Base-by-base conservation (phyloP, 2,888 invertebrate species). In the Tenthredo mesomela region DNA sequence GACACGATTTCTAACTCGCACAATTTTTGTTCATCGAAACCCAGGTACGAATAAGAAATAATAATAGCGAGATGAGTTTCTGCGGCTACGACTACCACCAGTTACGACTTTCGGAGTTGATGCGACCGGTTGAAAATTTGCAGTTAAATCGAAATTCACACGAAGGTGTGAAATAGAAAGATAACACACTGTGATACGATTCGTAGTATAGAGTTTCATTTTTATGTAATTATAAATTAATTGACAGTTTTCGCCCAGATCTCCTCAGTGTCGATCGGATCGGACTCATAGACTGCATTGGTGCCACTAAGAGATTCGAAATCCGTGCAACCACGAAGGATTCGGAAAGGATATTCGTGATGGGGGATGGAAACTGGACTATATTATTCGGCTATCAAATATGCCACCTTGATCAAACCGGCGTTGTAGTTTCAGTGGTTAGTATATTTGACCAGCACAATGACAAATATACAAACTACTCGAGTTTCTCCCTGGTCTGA, bases 311-410 rank as follows among this genome's bases (percentile, higher is more conserved):
- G n/a, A 84, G 67, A 65, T 90, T 89, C 47, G 88, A 91, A 84
- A 73, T 91, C 18, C 80, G 84, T 84, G 85, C 86, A 29, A 85
- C 58, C 82, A 88, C 85, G 73, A 86, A 88, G 84, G 21, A 77
- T 37, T 43, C 86, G 0, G 86, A 86, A 12, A 88, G 91, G 86
- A 73, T 84, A 0, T 85, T 90, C 12, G 70, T 84, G 67, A 86
- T 91, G 37, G 88, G 89, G 82, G 87, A 88, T 12, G 85, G 84
- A 21, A 84, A 86, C 37, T 89, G 90, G 82, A 87, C 90, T 25
- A 80, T 91, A 25, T 86, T 91, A 43, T 90, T 92, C 86, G 91
- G 90, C 85, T 91, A 88, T 86, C 88, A 90, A 80, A 89, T 92
- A 70, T 91, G 88, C 86, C 82, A 88, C 33, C 87, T 91, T 33